These are phyloP conservation scores for Apodemus speciosus DNA, from an alignment of 2,113 vertebrate genomes.

Conservation along the genomic window DNA sequence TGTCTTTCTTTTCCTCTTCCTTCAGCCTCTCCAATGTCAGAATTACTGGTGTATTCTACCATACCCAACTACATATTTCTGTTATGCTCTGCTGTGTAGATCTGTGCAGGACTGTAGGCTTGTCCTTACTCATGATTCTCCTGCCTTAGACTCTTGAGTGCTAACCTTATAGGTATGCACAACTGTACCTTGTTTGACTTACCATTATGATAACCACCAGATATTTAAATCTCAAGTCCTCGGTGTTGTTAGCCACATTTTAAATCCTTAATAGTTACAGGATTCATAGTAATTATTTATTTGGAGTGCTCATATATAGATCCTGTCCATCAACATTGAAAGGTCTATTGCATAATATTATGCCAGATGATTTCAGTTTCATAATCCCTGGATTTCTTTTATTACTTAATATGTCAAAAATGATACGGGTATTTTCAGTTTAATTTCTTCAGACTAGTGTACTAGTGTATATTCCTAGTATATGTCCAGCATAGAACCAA, in stretches of 20 bases:
- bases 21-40: background rate
- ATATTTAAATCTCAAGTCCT: background rate
- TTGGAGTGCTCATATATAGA: background rate
- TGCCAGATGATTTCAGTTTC: constrained; percentile 9
- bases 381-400: background rate
- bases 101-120: background rate
- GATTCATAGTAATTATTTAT: background rate
- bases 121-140: background rate
- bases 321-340: background rate
- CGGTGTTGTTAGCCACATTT: background rate
- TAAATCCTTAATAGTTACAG: background rate
- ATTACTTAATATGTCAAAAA: background rate
- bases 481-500: background rate
- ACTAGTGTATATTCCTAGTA: background rate
- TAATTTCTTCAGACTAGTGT: background rate
- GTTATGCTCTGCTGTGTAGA: background rate
- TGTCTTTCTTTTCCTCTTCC: background rate
- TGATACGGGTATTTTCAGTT: background rate
- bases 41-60: background rate
- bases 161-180: background rate
- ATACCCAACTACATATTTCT: background rate
- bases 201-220: background rate
- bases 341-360: background rate
- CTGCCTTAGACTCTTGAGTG: background rate
- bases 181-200: background rate